Conservation (phyloP, 2,888 invertebrate species). For the Cephalotes varians region DNA sequence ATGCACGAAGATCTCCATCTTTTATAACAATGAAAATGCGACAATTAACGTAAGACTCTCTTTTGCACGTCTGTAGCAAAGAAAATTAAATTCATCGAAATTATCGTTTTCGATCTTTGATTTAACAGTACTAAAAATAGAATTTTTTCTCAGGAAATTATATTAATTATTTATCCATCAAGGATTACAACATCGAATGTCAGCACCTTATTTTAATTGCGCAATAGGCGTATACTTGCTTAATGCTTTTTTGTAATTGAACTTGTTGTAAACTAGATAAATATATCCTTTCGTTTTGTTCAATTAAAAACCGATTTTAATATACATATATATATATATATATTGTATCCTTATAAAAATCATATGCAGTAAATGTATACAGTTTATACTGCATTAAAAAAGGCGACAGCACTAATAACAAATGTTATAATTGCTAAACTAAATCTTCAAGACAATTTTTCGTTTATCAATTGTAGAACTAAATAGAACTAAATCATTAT, state of each 20-base stretch:
- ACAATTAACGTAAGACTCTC: not conserved
- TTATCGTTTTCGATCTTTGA: constrained; percentile 22
- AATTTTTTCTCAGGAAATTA: constrained; percentile 67
- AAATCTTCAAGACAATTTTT: not conserved
- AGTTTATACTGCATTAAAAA: not conserved
- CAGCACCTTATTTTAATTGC: constrained; percentile 66
- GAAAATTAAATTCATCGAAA: not conserved
- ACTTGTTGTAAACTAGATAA: not conserved
- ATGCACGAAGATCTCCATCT: not conserved
- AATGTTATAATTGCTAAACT: not conserved
- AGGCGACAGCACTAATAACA: not conserved
- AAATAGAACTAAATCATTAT: constrained; percentile 4
- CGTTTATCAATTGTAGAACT: not conserved
- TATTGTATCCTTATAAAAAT: constrained; percentile 22
- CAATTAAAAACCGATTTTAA: constrained; percentile 10
- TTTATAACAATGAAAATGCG: not conserved
- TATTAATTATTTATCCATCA: constrained; percentile 60
- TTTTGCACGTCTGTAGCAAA: not conserved
- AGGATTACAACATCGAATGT: constrained; percentile 70
- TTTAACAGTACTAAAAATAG: constrained; percentile 75
- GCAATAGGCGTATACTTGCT: not conserved
- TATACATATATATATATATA: no score
- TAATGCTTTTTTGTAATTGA: not conserved
- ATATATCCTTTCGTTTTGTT: constrained; percentile 3
- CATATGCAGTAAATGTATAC: constrained; percentile 7